Evolutionary conservation across 2,797 vertebrate genomes (phyloP).

Genomic region (Thripadectes ignobilis): DNA sequence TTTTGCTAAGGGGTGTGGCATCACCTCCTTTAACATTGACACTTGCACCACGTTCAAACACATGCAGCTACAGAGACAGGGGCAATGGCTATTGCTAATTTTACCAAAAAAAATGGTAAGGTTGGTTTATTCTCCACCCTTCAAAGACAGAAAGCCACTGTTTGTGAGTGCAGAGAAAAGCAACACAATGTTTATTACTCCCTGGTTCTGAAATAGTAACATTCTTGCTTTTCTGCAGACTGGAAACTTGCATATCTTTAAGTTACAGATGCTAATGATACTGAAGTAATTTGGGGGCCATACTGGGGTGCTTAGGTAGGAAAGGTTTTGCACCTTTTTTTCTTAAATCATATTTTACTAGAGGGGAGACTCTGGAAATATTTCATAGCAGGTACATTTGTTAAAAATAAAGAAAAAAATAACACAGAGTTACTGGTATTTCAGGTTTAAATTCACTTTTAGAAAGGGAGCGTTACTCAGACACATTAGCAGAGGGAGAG

Average conservation of each 20-base stretch:
- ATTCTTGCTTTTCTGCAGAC: background rate
- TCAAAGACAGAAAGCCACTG: background rate
- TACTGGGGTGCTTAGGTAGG: background rate
- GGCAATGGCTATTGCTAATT: constrained; percentile 77
- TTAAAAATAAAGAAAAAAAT: background rate
- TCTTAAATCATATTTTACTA: background rate
- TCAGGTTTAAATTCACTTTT: background rate
- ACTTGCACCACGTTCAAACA: constrained; percentile 79
- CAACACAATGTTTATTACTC: background rate
- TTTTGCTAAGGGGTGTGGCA: constrained; percentile 76
- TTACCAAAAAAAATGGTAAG: constrained; percentile 76
- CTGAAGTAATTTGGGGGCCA: background rate
- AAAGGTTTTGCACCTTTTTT: background rate
- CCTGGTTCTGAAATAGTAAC: background rate
- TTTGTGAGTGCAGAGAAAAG: background rate
- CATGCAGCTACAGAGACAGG: constrained; percentile 78
- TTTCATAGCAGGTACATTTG: background rate
- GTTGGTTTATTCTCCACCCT: background rate
- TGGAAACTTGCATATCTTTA: background rate
- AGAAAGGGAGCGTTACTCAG: background rate
- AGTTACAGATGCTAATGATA: background rate
- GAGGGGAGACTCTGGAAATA: background rate
- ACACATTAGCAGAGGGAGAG: rapidly evolving
- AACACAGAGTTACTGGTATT: background rate
- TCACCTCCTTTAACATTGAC: constrained; percentile 76